Percentiles rank a stretch among this genome's conserved stretches.
Conservation (phyloP, 2,888 invertebrate species). For the Myopa tessellatipennis region DNA sequence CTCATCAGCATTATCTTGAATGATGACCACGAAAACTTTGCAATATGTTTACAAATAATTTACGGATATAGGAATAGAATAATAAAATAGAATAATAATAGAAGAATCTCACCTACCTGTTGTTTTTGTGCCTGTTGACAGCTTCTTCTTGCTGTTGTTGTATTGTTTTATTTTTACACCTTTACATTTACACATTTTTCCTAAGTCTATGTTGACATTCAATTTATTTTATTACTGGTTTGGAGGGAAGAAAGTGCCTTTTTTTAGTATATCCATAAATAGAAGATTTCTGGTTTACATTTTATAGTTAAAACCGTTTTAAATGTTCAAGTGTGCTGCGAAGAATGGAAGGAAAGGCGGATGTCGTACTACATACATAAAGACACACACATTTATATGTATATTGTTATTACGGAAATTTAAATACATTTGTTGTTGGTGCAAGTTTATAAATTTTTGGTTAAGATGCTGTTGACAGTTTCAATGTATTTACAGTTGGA, state of each 20-base stretch:
- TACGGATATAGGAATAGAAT: neutral
- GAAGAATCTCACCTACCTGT: conserved; percentile 9
- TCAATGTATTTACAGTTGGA: neutral
- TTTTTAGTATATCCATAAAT: neutral
- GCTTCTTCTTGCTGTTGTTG: neutral
- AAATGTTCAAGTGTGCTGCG: too few species aligned
- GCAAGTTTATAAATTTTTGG: neutral
- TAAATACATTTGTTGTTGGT: neutral
- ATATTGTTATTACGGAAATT: neutral
- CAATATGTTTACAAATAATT: neutral
- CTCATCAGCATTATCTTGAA: too few species aligned
- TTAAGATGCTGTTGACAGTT: neutral
- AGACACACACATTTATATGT: neutral
- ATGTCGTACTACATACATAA: too few species aligned
- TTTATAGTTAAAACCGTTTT: too few species aligned
- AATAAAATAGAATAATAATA: neutral
- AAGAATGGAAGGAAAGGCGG: too few species aligned
- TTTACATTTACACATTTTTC: neutral
- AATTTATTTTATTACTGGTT: neutral
- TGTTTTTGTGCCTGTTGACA: conserved; percentile 19
- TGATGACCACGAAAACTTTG: conserved; percentile 29
- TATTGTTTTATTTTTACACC: neutral
- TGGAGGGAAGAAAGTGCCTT: neutral
- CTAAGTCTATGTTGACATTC: neutral
- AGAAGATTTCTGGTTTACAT: too few species aligned